Evolutionary conservation across 2,797 vertebrate species (phyloP).

Genomic region (Nothura maculosa): DNA sequence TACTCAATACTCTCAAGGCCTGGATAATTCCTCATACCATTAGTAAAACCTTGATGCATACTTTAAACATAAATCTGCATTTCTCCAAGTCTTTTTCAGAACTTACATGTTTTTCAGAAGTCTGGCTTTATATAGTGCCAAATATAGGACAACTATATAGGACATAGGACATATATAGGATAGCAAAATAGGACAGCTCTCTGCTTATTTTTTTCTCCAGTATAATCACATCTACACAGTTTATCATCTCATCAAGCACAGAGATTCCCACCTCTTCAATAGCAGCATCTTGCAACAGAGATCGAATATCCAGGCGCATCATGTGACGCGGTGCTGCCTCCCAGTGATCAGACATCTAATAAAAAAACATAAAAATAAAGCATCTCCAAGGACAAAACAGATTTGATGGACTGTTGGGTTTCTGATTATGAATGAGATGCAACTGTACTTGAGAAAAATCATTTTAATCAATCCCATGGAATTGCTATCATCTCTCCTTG

Average conservation of each 20-base stretch:
- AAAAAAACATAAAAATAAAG: conserved; percentile 45
- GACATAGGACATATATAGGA: too few species aligned
- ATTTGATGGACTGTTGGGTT: neutral
- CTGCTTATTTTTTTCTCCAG: neutral
- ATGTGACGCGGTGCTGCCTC: conserved; percentile 96
- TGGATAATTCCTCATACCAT: neutral
- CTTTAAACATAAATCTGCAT: neutral
- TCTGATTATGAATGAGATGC: neutral
- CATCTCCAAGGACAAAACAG: neutral
- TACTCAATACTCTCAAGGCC: neutral
- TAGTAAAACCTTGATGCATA: neutral
- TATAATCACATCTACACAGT: neutral
- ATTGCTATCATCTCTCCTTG: neutral
- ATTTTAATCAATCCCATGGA: neutral
- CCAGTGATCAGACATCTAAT: conserved; percentile 95
- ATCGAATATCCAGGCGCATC: conserved; percentile 96
- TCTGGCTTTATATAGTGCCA: neutral
- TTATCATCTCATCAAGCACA: neutral
- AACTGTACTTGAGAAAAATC: neutral
- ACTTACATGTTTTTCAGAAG: neutral
- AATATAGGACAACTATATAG: neutral
- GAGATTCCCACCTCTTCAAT: conserved; percentile 92
- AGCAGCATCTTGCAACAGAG: conserved; percentile 96
- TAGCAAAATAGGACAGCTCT: too few species aligned
- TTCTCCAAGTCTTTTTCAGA: neutral